Evolutionary conservation across 2,113 vertebrate genomes (phyloP), one percentile per base, ranked within the genome.

Genomic region (Propithecus coquereli): DNA sequence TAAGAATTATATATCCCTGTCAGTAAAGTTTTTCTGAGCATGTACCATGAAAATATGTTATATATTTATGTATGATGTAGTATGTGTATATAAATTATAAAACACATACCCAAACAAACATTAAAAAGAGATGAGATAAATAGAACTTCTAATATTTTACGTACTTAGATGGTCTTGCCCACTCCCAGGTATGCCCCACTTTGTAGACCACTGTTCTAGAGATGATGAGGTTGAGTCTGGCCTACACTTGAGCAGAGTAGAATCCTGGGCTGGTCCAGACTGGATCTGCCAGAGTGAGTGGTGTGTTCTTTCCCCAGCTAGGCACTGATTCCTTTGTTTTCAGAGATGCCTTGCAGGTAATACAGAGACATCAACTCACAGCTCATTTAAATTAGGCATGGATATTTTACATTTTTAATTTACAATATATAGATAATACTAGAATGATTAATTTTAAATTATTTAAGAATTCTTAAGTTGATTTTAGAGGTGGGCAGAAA

Each of bases 361-460:
- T 77, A 27, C 14, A 96, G 61, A 93, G 47, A 40, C 3, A 34
- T 61, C 37, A 94, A 27, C 54, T 94, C 59, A 65, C 4, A 70
- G 18, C 23, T 84, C 63, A 83, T 37, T 94, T 87, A 81, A 90
- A 91, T 22, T 76, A 18, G 6, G 80, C 8, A 16, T 52, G 16
- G 13, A 59, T 85, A 57, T 76, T 74, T 82, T 65, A 27, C 34
- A 61, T 82, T 73, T 37, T 32, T 50, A 87, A 91, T 88, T 88
- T 79, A 86, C 1, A 77, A 73, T 32, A 79, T 32, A 79, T 3
- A 43, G 43, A 80, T 3, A 52, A 97, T 82, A 93, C 13, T 23
- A 68, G 68, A 95, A 92, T 18, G 89, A 47, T 59, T 34, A 52
- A 89, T 66, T 84, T 93, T 57, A 88, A 92, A 61, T 96, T 88